Evolutionary conservation across 2,797 vertebrate genomes (phyloP).

Genomic region (Pseudomugil gertrudae): DNA sequence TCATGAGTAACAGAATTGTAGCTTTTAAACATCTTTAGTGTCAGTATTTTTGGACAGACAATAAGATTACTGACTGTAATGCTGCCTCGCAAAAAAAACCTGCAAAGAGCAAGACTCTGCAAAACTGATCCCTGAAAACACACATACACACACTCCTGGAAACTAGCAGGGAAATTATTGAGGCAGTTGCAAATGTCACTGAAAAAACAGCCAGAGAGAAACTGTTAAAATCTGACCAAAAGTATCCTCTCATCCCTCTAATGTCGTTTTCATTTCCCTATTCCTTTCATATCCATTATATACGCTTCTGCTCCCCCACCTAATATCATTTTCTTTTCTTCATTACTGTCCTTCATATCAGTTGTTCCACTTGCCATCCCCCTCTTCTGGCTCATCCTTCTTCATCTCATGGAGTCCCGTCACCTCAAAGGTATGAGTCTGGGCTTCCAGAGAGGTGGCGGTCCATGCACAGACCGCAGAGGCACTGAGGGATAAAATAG

Average conservation of each 20-base stretch:
- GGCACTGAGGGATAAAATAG: conserved; percentile 55
- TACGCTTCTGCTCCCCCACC: neutral
- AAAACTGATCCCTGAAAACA: conserved; percentile 25
- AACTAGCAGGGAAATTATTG: conserved; percentile 43
- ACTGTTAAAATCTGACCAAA: conserved; percentile 14
- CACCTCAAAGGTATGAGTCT: conserved; percentile 31
- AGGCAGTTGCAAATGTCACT: conserved; percentile 39
- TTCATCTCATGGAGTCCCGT: conserved; percentile 20
- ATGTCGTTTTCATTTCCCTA: neutral
- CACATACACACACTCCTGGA: conserved; percentile 13
- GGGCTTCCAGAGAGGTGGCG: conserved; percentile 38
- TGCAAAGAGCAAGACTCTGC: conserved; percentile 19
- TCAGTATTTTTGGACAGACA: conserved; percentile 10
- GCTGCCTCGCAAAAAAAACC: conserved; percentile 38
- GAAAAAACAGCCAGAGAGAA: conserved; percentile 20
- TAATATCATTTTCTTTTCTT: conserved; percentile 1
- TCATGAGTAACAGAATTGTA: neutral
- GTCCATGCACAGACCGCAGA: conserved; percentile 23
- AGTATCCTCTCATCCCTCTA: conserved; percentile 6
- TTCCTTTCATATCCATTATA: neutral
- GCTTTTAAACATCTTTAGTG: conserved; percentile 7
- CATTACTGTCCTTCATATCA: neutral
- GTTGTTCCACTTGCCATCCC: conserved; percentile 6
- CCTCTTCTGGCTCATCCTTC: conserved; percentile 1
- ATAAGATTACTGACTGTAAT: conserved; percentile 39